Evolutionary conservation across 2,888 invertebrate genomes (phyloP).

Genomic region (Glaucopsyche alexis): DNA sequence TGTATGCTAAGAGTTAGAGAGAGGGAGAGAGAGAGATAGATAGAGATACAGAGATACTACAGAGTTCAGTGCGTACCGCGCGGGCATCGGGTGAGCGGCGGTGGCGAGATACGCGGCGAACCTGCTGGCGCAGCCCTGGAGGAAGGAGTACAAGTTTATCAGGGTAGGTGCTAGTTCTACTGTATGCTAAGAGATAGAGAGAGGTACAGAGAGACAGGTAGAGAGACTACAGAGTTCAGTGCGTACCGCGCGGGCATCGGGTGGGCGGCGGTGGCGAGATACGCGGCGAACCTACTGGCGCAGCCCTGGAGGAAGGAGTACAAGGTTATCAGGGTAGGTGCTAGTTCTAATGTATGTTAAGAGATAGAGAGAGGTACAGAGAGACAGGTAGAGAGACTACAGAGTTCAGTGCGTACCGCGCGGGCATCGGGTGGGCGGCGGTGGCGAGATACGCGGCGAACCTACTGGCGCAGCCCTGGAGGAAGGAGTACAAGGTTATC

Average conservation of each 20-base stretch:
- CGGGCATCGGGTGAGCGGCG: slow-evolving; percentile 90
- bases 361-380: too few species aligned
- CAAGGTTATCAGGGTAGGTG: slow-evolving; percentile 85
- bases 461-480: slow-evolving; percentile 92
- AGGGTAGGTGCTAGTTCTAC: slow-evolving; percentile 77
- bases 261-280: slow-evolving; percentile 91
- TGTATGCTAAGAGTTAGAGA: too few species aligned
- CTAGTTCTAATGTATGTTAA: too few species aligned
- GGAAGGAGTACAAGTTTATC: slow-evolving; percentile 90
- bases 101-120: slow-evolving; percentile 92
- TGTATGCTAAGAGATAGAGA: too few species aligned
- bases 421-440: slow-evolving; percentile 90
- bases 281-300: slow-evolving; percentile 90
- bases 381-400: too few species aligned
- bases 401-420: slow-evolving; percentile 90
- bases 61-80: slow-evolving; percentile 90
- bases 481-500: slow-evolving; percentile 90
- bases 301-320: slow-evolving; percentile 96
- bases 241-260: slow-evolving; percentile 90
- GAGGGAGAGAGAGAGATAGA: too few species aligned
- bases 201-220: too few species aligned
- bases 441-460: slow-evolving; percentile 92
- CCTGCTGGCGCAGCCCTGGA: slow-evolving; percentile 92
- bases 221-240: slow-evolving; percentile 86
- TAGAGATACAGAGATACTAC: slow-evolving; percentile 64